These are phyloP conservation scores for Adineta ricciae DNA, from an alignment of 2,888 invertebrate genomes.

Conservation along the genomic window DNA sequence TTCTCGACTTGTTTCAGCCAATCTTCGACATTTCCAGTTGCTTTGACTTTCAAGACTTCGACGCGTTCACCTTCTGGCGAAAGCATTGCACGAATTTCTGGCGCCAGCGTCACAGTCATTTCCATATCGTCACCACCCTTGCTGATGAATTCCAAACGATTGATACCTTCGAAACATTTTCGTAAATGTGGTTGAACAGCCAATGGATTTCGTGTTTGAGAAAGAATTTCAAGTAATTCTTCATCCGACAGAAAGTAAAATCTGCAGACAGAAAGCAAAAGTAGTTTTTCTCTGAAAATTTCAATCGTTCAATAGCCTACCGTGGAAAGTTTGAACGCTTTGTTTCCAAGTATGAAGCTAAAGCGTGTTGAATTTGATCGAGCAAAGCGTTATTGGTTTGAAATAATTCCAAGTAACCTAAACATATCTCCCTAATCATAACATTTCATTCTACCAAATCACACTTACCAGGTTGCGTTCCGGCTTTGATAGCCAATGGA, in stretches of 20 bases:
- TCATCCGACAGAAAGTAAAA: constrained; percentile 83
- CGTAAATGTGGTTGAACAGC: constrained; percentile 79
- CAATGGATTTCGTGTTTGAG: constrained; percentile 72
- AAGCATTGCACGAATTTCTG: constrained; percentile 75
- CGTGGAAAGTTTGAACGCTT: constrained; percentile 73
- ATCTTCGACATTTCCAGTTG: constrained; percentile 78
- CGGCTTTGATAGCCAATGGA: constrained; percentile 68
- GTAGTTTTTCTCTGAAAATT: too few species aligned
- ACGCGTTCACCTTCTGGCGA: constrained; percentile 79
- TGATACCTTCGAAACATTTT: constrained; percentile 64
- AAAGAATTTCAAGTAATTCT: constrained; percentile 75
- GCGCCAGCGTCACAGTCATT: constrained; percentile 48
- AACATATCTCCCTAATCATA: too few species aligned
- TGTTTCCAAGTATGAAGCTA: constrained; percentile 77
- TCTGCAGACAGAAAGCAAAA: too few species aligned
- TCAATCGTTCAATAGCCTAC: constrained; percentile 36
- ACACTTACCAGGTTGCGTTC: constrained; percentile 57
- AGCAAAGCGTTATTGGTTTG: constrained; percentile 66
- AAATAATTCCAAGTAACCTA: constrained; percentile 56
- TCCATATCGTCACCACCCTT: constrained; percentile 34
- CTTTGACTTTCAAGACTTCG: constrained; percentile 60
- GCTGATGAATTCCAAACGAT: constrained; percentile 49
- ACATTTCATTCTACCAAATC: too few species aligned
- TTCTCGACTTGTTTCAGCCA: constrained; percentile 83
- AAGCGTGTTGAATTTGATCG: constrained; percentile 76